A percentile compares a stretch with the other conserved stretches of the same genome.
phyloP scores from a whole-genome alignment of 2,113 vertebrate genomes.

The Motacilla tschutschensis region DNA sequence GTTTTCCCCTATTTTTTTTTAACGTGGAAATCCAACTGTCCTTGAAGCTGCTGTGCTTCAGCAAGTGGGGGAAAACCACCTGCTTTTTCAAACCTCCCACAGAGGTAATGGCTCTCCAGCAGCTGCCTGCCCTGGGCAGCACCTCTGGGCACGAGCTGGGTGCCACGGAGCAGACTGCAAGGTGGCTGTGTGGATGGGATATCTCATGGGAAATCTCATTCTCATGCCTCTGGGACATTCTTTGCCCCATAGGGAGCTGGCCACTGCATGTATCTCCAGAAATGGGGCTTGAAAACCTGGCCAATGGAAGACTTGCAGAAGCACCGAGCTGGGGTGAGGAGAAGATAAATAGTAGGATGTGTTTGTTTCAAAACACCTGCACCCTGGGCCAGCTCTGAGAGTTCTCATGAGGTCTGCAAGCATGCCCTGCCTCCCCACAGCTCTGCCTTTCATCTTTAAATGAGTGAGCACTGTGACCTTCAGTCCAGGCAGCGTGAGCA shows the following conservation, averaged over 20 bases:
- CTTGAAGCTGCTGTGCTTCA: background rate
- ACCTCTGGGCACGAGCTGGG: background rate
- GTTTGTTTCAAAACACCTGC: background rate
- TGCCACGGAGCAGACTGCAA: background rate
- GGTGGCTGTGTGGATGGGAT: accelerated
- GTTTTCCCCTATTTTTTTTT: background rate
- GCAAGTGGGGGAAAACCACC: background rate
- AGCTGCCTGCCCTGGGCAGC: background rate
- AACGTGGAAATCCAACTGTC: background rate
- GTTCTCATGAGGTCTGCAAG: background rate
- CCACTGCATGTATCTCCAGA: background rate
- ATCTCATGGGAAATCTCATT: background rate
- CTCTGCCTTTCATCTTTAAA: accelerated
- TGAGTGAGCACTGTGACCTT: background rate
- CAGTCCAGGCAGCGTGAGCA: accelerated
- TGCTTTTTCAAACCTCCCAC: background rate
- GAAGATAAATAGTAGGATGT: background rate
- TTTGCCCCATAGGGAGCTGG: background rate
- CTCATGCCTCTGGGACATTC: no score
- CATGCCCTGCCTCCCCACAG: accelerated
- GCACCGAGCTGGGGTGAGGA: background rate
- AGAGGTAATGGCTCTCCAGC: background rate
- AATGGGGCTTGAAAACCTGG: accelerated
- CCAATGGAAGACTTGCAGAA: background rate
- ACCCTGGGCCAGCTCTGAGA: background rate